A percentile compares a stretch with the other conserved stretches of the same genome.
phyloP scores from a whole-genome alignment of 2,113 vertebrate species.

The Albula glossodonta region DNA sequence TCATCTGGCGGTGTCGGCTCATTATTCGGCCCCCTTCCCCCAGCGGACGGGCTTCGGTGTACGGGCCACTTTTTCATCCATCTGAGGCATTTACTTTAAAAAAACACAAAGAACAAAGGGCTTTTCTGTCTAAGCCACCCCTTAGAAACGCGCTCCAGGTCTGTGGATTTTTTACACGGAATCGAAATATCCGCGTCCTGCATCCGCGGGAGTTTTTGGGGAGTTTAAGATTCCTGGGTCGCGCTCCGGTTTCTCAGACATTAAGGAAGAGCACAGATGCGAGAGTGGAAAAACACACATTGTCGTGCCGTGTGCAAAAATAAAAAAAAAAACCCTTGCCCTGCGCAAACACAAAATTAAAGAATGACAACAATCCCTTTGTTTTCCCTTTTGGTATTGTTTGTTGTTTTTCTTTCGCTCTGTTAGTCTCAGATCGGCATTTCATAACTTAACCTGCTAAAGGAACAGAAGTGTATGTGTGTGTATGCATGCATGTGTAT shows the following conservation, averaged over 20 bases:
- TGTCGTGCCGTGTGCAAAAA: neutral
- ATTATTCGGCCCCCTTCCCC: constrained; percentile 38
- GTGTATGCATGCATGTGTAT: constrained; percentile 16
- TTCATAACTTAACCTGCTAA: constrained; percentile 46
- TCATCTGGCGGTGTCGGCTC: constrained; percentile 47
- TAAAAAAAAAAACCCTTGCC: constrained; percentile 33
- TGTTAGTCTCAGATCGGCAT: constrained; percentile 36
- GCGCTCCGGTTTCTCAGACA: neutral
- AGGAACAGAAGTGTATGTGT: constrained; percentile 40
- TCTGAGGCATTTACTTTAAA: constrained; percentile 33
- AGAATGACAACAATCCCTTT: constrained; percentile 38
- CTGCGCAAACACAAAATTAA: constrained; percentile 50
- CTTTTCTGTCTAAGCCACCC: constrained; percentile 27
- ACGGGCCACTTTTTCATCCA: constrained; percentile 40
- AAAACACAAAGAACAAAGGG: constrained; percentile 34
- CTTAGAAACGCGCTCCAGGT: neutral
- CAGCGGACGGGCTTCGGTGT: constrained; percentile 38
- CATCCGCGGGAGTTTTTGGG: neutral
- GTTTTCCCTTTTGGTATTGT: constrained; percentile 22
- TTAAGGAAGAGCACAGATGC: neutral
- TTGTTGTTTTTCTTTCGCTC: constrained; percentile 31
- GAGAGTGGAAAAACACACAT: neutral
- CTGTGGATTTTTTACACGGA: constrained; percentile 10
- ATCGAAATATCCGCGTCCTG: neutral
- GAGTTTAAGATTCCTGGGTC: neutral